Evolutionary conservation across 2,113 vertebrate species (phyloP), one percentile per base, ranked within the genome.

Genomic region (Alaudala cheleensis): DNA sequence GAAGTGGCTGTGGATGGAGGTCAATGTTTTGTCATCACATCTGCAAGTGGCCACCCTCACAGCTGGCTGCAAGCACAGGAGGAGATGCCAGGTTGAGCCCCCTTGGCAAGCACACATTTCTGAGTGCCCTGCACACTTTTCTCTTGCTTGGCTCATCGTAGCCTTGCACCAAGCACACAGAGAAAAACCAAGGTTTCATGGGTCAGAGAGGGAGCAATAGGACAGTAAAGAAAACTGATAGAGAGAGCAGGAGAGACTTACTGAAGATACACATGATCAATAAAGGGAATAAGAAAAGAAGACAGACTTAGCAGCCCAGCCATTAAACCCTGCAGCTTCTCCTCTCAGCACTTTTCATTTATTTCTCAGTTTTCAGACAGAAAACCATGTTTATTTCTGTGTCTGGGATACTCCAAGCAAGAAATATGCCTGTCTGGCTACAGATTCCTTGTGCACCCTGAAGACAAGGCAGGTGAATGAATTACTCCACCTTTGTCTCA

Each of bases 211-310:
- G 0, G 34, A 88, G 39, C 51, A 73, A 28, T 17, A 66, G 67
- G 20, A 47, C 21, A 13, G 25, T 19, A 64, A 60, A n/a, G 21
- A 34, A 91, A 70, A 82, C 22, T 60, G 64, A 44, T 11, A 37
- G 17, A 67, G 51, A 64, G 20, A 50, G 37, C 9, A 76, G 34
- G 39, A 86, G 33, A 70, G 29, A 44, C n/a, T 69, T 65, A 29
- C 21, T 71, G 61, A 71, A 89, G 56, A 78, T 17, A 17, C 17
- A 65, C 23, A 8, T 1, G 5, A 51, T 73, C 50, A 73, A 31
- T 62, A 94, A 86, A 76, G 6, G 14, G 47, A 67, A n/a, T 34
- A 83, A 90, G 81, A 58, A 53, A 80, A 93, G 64, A 53, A 88
- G 19, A 17, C 57, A 90, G 40, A 47, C 16, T 69, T 77, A 10